phyloP scores from a whole-genome alignment of 37 sponge, comb jelly and placozoan genomes.

The Beroe ovata region DNA sequence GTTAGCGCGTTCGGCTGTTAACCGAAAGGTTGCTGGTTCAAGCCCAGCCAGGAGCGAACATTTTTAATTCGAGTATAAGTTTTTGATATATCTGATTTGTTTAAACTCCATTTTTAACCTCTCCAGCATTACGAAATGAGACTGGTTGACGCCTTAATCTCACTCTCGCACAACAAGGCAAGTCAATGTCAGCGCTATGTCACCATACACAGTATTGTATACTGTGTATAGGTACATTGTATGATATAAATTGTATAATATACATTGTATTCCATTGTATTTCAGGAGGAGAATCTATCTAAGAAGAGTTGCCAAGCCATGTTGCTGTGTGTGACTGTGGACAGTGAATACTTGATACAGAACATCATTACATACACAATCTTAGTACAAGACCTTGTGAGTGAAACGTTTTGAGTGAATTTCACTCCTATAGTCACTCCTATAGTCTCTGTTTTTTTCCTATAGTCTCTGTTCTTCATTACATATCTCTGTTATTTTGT shows the following conservation, averaged over 20 bases:
- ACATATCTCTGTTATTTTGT: too few species aligned
- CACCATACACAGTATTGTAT: too few species aligned
- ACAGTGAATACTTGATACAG: constrained; percentile 46
- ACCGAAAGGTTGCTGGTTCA: constrained; percentile 85
- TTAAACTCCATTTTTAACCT: background rate
- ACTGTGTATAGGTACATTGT: too few species aligned
- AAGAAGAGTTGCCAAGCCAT: constrained; percentile 56
- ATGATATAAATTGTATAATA: too few species aligned
- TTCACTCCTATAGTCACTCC: too few species aligned
- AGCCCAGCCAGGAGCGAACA: constrained; percentile 73
- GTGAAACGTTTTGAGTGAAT: background rate
- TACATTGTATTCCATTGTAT: background rate
- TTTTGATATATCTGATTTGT: too few species aligned
- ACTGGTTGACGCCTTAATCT: constrained; percentile 34
- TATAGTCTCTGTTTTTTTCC: too few species aligned
- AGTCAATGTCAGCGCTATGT: too few species aligned
- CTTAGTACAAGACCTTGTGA: constrained; percentile 47
- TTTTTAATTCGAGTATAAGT: constrained; percentile 16
- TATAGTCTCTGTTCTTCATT: too few species aligned
- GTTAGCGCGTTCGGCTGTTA: constrained; percentile 89
- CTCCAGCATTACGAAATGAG: constrained; percentile 48
- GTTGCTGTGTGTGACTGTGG: constrained; percentile 47
- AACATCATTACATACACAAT: constrained; percentile 35
- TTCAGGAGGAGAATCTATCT: background rate
- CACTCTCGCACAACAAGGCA: constrained; percentile 41